These are phyloP conservation scores for Neolamprologus kungweensis DNA, from an alignment of 2,113 vertebrate genomes.

Conservation along the genomic window DNA sequence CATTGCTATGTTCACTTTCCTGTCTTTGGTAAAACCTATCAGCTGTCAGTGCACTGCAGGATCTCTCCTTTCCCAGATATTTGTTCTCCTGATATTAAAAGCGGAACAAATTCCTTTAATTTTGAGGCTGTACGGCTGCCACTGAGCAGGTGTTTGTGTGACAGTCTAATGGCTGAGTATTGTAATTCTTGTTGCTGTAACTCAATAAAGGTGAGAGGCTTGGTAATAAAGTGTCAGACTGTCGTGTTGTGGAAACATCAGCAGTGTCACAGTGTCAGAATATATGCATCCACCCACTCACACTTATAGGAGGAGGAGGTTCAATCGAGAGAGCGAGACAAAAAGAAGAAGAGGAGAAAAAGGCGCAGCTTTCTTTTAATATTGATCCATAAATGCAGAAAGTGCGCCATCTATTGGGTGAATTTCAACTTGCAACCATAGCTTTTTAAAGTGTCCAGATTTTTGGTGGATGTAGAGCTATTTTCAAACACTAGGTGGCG, in stretches of 20 bases:
- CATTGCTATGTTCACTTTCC: background rate
- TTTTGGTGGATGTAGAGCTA: background rate
- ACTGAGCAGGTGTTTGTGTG: constrained; percentile 1
- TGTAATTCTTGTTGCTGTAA: background rate
- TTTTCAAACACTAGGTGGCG: constrained; percentile 32
- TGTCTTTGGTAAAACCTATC: background rate
- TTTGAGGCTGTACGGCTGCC: background rate
- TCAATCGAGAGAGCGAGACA: background rate
- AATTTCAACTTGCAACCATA: background rate
- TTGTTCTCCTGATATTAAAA: background rate
- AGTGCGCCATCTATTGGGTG: constrained; percentile 52
- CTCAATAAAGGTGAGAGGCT: constrained; percentile 7
- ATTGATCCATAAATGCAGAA: background rate
- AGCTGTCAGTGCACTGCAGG: background rate
- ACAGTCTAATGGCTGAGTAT: background rate
- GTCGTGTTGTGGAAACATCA: constrained; percentile 12
- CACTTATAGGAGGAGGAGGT: background rate
- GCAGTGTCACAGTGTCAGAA: constrained; percentile 14
- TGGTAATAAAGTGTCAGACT: constrained; percentile 13
- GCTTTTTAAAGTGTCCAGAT: background rate
- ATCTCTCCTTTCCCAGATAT: background rate
- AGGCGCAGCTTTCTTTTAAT: background rate
- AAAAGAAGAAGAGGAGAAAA: background rate
- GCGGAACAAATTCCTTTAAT: background rate
- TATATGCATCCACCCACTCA: constrained; percentile 3